Percentiles rank a stretch among this genome's conserved stretches.
phyloP scores from a whole-genome alignment of 2,888 invertebrate species.

The Acanthacorydalis orientalis region DNA sequence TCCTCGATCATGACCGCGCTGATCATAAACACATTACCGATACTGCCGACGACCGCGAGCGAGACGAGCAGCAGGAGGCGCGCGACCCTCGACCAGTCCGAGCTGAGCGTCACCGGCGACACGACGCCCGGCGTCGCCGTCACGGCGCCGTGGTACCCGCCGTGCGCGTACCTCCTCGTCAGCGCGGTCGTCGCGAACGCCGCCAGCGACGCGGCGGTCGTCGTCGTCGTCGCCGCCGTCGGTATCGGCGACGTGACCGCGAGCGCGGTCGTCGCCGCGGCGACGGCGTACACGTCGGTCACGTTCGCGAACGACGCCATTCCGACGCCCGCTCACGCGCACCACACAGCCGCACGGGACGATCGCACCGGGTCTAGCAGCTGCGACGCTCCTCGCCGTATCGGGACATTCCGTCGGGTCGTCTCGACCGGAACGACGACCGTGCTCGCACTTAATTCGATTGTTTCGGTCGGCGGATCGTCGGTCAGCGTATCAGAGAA shows the following conservation, averaged over 20 bases:
- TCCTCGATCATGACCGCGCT: slow-evolving; percentile 57
- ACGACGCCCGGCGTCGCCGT: slow-evolving; percentile 21
- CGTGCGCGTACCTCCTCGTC: not conserved
- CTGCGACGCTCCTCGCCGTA: too few relatives aligned
- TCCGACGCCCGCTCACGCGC: too few relatives aligned
- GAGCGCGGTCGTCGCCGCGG: not conserved
- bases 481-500: too few relatives aligned
- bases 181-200: not conserved
- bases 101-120: slow-evolving; percentile 46
- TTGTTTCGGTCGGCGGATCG: too few relatives aligned
- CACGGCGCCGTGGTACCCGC: not conserved
- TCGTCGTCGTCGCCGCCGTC: not conserved
- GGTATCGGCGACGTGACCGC: not conserved
- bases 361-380: too few relatives aligned
- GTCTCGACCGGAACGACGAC: too few relatives aligned
- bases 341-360: not conserved
- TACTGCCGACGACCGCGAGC: slow-evolving; percentile 45
- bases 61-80: slow-evolving; percentile 45
- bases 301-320: too few relatives aligned
- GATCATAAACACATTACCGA: slow-evolving; percentile 63
- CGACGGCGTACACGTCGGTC: not conserved
- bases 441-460: too few relatives aligned
- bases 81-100: slow-evolving; percentile 51
- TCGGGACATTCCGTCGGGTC: too few relatives aligned
- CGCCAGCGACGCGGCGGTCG: not conserved